These are phyloP conservation scores for Microctenopoma stevenorrisi DNA, from an alignment of 2,797 vertebrate species.

Conservation along the genomic window DNA sequence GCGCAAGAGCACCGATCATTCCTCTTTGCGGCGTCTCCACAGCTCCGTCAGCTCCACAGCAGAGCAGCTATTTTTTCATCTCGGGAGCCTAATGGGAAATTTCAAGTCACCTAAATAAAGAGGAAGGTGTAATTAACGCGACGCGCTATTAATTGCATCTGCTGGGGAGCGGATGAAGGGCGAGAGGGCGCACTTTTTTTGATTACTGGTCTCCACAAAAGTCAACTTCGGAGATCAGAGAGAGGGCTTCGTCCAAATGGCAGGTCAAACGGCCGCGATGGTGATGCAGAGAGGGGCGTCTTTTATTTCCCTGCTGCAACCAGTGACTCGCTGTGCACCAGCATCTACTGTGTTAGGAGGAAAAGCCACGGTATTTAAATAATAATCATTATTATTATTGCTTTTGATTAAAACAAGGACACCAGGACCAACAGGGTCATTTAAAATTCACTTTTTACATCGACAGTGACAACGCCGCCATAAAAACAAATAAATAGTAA, in stretches of 20 bases:
- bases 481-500: not conserved
- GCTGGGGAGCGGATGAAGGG: conserved; percentile 72
- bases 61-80: conserved; percentile 3
- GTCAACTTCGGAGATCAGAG: conserved; percentile 54
- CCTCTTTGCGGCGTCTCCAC: conserved; percentile 3
- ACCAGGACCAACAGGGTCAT: not conserved
- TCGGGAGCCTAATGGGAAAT: conserved; percentile 75
- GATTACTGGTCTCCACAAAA: conserved; percentile 51
- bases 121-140: conserved; percentile 79
- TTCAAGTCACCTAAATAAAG: conserved; percentile 81
- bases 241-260: conserved; percentile 48
- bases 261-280: conserved; percentile 51
- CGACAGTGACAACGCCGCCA: not conserved
- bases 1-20: conserved; percentile 71
- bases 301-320: conserved; percentile 11
- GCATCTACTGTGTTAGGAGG: not conserved
- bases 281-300: conserved; percentile 18
- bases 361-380: not conserved
- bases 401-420: not conserved
- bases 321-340: not conserved
- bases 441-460: not conserved
- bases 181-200: conserved; percentile 57
- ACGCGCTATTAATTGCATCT: conserved; percentile 80
- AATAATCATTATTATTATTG: not conserved
- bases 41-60: conserved; percentile 39